Base-by-base conservation (phyloP, 2,888 invertebrate species). In the Galeopsomyia nigrocyanea region DNA sequence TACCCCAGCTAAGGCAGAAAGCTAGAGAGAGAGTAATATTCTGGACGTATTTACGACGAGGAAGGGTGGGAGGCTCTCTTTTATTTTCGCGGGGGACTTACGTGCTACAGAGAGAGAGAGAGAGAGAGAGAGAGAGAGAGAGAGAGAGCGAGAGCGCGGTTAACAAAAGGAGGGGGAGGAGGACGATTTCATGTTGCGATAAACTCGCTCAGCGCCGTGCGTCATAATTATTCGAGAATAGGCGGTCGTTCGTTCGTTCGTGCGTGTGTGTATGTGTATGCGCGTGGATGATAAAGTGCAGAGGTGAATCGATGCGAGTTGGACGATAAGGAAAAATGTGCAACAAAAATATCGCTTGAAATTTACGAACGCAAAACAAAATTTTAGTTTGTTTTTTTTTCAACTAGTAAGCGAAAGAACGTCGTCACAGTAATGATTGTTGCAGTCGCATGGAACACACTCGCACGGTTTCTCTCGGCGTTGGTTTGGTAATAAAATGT, bases 151-250 rank as follows among this genome's bases (percentile, higher is more conserved):
- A 57, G 26, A 22, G 21, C 47, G 22, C 56, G 19, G 9, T 39
- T 14, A 17, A 55, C 19, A 14, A 14, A 5, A 10, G 56, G 26
- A 7, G 16, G 47, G 46, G 50, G 14, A 39, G 21, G 64, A 50
- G 46, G 76, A 77, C 76, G 77, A 78, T 79, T 74, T 71, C 71
- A 58, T 61, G 73, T 64, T 58, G 58, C 74, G 77, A 78, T 78
- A 77, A 78, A 61, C 75, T 78, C 75, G 75, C 77, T 74, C 73
- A n/a, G 70, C 71, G 71, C 75, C 79, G 79, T 84, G 82, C 79
- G 80, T 84, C 82, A 85, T 83, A 83, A 84, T 85, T 85, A 85
- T 80, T 80, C 80, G 79, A 77, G 80, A 83, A 82, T 81, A 81
- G 79, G 78, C 78, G 77, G 75, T 78, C 75, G 76, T 79, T 78